Evolutionary conservation across 2,888 invertebrate genomes (phyloP).

Genomic region (Baccha elongata): DNA sequence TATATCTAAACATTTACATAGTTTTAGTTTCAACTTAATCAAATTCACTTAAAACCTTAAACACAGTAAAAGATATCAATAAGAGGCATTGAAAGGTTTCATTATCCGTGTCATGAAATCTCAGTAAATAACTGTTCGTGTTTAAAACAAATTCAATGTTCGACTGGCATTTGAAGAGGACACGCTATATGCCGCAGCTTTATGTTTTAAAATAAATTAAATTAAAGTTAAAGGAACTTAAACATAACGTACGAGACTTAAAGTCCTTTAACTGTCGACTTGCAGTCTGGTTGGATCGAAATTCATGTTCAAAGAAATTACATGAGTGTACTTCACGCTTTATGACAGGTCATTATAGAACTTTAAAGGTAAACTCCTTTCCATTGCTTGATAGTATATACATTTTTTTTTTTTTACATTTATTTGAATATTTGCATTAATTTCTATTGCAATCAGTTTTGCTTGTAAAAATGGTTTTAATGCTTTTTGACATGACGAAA

Average conservation of each 20-base stretch:
- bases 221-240: slow-evolving; percentile 4
- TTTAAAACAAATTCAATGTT: slow-evolving; percentile 58
- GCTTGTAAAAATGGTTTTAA: background rate
- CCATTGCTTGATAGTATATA: too few relatives aligned
- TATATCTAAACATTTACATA: too few relatives aligned
- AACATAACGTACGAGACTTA: background rate
- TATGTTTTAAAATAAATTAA: slow-evolving; percentile 19
- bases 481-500: background rate
- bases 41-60: too few relatives aligned
- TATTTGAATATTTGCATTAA: background rate
- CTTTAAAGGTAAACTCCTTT: background rate
- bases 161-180: slow-evolving; percentile 49
- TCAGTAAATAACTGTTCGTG: slow-evolving; percentile 67
- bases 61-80: slow-evolving; percentile 11
- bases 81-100: slow-evolving; percentile 51
- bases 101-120: slow-evolving; percentile 57
- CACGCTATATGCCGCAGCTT: slow-evolving; percentile 40
- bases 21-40: too few relatives aligned
- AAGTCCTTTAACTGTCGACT: slow-evolving; percentile 8
- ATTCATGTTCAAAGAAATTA: background rate
- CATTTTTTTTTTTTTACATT: too few relatives aligned
- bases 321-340: background rate
- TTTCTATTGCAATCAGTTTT: background rate
- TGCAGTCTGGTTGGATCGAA: background rate
- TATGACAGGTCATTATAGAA: background rate